Evolutionary conservation across 2,888 invertebrate genomes (phyloP).

Genomic region (Pammene fasciana): DNA sequence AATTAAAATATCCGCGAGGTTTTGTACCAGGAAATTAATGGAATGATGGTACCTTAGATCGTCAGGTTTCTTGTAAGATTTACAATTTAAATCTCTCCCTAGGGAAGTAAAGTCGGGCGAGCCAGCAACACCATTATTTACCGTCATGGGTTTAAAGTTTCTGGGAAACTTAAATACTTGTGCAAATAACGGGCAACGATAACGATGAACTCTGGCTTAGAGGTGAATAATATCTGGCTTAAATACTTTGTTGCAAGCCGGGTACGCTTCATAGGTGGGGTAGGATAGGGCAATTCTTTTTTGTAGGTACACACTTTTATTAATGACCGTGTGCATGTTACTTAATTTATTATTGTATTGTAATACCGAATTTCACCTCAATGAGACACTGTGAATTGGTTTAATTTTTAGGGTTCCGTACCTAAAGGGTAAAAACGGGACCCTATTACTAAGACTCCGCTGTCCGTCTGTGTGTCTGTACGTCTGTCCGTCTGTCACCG

Average conservation of each 20-base stretch:
- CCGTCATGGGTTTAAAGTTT: constrained; percentile 13
- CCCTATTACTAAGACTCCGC: too few species aligned
- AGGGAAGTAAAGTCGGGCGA: neutral
- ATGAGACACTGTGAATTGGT: too few species aligned
- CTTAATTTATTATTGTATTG: too few species aligned
- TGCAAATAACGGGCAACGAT: constrained; percentile 8
- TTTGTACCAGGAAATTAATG: constrained; percentile 23
- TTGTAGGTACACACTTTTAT: neutral
- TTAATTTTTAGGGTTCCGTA: too few species aligned
- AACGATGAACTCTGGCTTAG: neutral
- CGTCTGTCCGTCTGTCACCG: too few species aligned
- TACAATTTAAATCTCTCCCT: neutral
- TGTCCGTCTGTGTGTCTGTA: too few species aligned
- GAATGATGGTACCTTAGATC: neutral
- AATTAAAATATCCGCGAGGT: constrained; percentile 27
- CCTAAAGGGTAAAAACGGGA: too few species aligned
- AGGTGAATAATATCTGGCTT: neutral
- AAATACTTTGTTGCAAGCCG: neutral
- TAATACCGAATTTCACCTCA: too few species aligned
- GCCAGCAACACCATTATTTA: neutral
- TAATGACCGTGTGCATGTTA: too few species aligned
- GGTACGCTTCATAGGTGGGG: neutral
- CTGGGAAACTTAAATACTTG: constrained; percentile 11
- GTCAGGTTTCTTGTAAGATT: constrained; percentile 17
- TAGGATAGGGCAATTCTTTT: neutral